Percentiles rank a stretch among this genome's conserved stretches.
These are phyloP conservation scores for Melanotus villosus DNA, from an alignment of 2,888 invertebrate genomes.

Conservation along the genomic window DNA sequence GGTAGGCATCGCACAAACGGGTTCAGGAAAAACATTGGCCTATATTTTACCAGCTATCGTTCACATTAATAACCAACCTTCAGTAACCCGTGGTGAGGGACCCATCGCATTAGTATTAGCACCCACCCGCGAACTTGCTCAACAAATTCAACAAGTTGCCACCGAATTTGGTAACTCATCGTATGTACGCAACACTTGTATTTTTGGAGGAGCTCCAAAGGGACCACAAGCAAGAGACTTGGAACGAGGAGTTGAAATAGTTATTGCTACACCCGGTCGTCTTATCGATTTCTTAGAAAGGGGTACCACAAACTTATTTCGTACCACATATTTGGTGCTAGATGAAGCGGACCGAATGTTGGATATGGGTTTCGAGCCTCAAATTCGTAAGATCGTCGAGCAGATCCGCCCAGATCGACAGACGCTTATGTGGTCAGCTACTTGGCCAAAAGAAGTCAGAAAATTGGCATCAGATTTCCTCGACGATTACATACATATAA, in stretches of 20 bases:
- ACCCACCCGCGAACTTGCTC: conserved; percentile 93
- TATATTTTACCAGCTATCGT: conserved; percentile 96
- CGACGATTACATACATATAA: conserved; percentile 93
- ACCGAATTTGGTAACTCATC: conserved; percentile 90
- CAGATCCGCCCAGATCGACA: conserved; percentile 92
- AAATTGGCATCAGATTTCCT: conserved; percentile 96
- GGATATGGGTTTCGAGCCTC: conserved; percentile 98
- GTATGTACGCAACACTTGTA: conserved; percentile 92
- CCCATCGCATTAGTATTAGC: conserved; percentile 94
- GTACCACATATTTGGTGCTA: conserved; percentile 93
- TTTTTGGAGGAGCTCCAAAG: conserved; percentile 98
- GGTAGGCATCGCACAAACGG: conserved; percentile 93
- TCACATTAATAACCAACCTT: conserved; percentile 93
- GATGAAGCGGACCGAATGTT: conserved; percentile 98
- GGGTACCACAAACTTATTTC: conserved; percentile 85
- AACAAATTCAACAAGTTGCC: conserved; percentile 95
- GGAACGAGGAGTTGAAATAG: conserved; percentile 93
- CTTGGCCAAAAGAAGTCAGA: conserved; percentile 99
- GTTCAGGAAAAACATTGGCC: conserved; percentile 92
- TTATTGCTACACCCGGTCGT: conserved; percentile 95
- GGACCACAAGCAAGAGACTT: conserved; percentile 93
- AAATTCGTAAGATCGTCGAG: conserved; percentile 94
- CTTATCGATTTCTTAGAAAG: conserved; percentile 94
- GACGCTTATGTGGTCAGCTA: conserved; percentile 99
- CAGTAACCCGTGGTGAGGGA: conserved; percentile 90